Evolutionary conservation across 1,140 invertebrate species (phyloP).

Genomic region (Heliconius hermathena): DNA sequence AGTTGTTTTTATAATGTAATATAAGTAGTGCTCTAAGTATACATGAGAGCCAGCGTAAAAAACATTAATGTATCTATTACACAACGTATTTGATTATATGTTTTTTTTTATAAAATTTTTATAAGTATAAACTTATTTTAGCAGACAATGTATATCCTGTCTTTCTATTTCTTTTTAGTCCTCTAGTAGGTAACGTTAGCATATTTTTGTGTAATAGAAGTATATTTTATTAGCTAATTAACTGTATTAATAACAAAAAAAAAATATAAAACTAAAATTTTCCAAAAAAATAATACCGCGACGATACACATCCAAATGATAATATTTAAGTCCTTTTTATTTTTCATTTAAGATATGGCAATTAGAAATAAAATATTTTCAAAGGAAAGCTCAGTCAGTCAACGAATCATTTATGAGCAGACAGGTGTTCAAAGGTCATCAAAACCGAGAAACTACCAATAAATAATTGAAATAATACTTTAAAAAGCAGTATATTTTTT

Average conservation of each 20-base stretch:
- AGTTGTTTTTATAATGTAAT: neutral
- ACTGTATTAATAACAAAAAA: too few species aligned
- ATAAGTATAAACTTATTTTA: neutral
- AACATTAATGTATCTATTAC: neutral
- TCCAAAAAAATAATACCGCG: too few species aligned
- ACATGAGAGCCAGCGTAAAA: neutral
- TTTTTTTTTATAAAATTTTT: too few species aligned
- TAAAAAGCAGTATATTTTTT: too few species aligned
- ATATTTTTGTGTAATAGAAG: too few species aligned
- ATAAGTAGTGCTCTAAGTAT: neutral
- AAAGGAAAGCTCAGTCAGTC: neutral
- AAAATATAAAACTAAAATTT: too few species aligned
- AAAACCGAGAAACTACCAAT: neutral
- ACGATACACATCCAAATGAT: too few species aligned
- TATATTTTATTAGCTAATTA: too few species aligned
- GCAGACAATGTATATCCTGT: neutral
- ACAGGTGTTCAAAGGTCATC: conserved; percentile 2
- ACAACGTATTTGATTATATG: neutral
- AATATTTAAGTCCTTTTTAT: too few species aligned
- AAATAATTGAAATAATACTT: neutral
- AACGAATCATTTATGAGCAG: neutral
- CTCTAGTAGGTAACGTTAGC: too few species aligned
- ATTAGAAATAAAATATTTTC: too few species aligned
- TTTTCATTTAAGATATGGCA: too few species aligned
- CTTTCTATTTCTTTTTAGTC: neutral